Base-by-base conservation (phyloP, 2,797 vertebrate species). In the Sylvia borin region DNA sequence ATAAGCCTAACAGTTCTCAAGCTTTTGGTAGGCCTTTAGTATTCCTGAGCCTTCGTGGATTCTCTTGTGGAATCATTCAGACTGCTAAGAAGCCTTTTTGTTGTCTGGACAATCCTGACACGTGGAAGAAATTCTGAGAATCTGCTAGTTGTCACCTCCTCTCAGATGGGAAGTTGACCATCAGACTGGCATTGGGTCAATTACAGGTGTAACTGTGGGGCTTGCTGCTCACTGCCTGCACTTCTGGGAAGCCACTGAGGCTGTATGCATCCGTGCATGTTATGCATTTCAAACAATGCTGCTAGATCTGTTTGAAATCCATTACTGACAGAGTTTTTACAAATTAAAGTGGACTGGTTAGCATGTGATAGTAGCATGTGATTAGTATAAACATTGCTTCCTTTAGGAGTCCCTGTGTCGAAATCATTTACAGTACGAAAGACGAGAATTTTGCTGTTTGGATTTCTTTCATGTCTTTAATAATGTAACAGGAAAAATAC, bases 401-500 rank as follows among this genome's bases (percentile, higher is more conserved):
- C 81, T 90, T 60, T 67, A 55, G 43, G 31, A 76, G 25, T 79
- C 40, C 16, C 32, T 75, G 34, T 78, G n/a, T 88, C 62, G 50
- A 72, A 72, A 53, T 34, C 2, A 3, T 57, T 74, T 85, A 32
- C 31, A 75, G 15, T 75, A 57, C 2, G 6, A 53, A 92, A 48
- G 58, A 29, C 3, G 9, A 88, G 36, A 89, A 62, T 88, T 87
- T 45, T 29, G 13, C 32, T 65, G 17, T 36, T 92, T 74, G 36
- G 16, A n/a, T 95, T 94, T 88, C 36, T 71, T 70, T 73, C 60
- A n/a, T 50, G 22, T 87, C 40, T 70, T 89, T 85, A 34, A 24
- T 55, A 67, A 55, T 36, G 16, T 88, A 88, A 58, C 32, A 87
- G 45, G 43, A 70, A 62, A 79, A 92, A 58, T 47, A 7, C 72